Evolutionary conservation across 2,113 vertebrate genomes (phyloP), one percentile per base, ranked within the genome.

Genomic region (Orthonyx spaldingii): DNA sequence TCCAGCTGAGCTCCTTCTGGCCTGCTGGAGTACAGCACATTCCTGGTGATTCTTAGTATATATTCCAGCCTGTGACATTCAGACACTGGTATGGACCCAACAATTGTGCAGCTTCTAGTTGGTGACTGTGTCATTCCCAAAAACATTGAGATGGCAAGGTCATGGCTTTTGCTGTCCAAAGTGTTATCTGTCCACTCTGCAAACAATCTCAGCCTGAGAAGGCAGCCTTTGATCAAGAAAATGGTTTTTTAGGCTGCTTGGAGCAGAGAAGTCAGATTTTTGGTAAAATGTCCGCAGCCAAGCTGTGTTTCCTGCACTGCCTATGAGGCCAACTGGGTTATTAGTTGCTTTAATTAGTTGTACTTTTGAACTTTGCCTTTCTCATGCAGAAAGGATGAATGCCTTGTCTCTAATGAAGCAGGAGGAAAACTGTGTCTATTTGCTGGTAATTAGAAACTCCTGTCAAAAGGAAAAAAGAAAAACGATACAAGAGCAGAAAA

Each of bases 301-400:
- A 84, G 47, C 52, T 63, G 17, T 2, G 4, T 68, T 85, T 88
- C 53, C 72, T 70, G 72, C 4, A 0, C n/a, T 50, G 64, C 59
- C 64, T 60, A 6, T 13, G 21, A 72, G 37, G 24, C 46, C 44
- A 52, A 1, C 41, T 47, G 56, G 27, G 46, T 83, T 69, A 60
- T 74, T 63, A 83, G 88, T 63, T 68, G 41, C 41, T 88, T 60
- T 76, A 90, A 90, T 91, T 80, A 86, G 53, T 80, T 81, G 46
- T 69, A 56, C 77, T 91, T 89, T 91, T 96, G 84, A 93, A 84
- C 68, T 94, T 78, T 70, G 80, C 80, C 72, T 88, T 84, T 89
- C 80, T 91, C 39, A 28, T 1, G 2, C 56, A 42, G 33, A 39
- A 82, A 66, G 39, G 39, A 74, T 70, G 60, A 84, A 92, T 57